Evolutionary conservation across 2,797 vertebrate species (phyloP), one percentile per base, ranked within the genome.

Genomic region (Hozukius guyotensis): DNA sequence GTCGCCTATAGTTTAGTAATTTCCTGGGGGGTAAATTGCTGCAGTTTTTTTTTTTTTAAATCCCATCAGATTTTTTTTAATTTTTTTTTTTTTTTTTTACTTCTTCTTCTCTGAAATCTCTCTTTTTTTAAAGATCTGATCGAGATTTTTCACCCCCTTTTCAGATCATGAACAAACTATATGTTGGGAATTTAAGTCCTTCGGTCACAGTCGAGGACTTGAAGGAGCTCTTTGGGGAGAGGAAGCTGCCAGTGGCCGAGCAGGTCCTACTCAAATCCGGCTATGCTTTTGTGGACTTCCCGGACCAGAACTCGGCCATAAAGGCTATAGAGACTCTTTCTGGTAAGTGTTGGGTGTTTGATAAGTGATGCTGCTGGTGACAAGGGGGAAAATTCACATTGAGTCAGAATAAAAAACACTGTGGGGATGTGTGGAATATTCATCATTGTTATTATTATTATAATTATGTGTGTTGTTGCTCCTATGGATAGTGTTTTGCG

Each of bases 111-210:
- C 85, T 91, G 64, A 83, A 72, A 89, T 88, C 93, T 90, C 88
- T 89, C 72, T 68, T 81, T 80, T 76, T 80, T 72, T 72, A 65
- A 86, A 86, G 89, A 87, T 89, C 90, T 93, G 93, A 92, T 92
- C 83, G 82, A 94, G 92, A 93, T 85, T 92, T 92, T 82, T 77
- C 86, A 38, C 36, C 36, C 36, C 36, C 36, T 85, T 90, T 89
- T 87, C 93, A 96, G 96, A 98, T 95, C 96, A 98, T 98, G 97
- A 97, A 97, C 97, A 97, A 97, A 97, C 97, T 98, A 91, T 98
- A 97, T 96, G 95, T 98, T 90, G 97, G 97, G 92, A 98, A 98
- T 96, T 96, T 98, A 95, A 97, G 97, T 96, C 96, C 97, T 92
- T 96, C 95, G 94, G 97, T 96, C 94, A 98, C 97, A 80, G 97